Conservation (phyloP, 2,888 invertebrate species). For the Muscina levida region DNA sequence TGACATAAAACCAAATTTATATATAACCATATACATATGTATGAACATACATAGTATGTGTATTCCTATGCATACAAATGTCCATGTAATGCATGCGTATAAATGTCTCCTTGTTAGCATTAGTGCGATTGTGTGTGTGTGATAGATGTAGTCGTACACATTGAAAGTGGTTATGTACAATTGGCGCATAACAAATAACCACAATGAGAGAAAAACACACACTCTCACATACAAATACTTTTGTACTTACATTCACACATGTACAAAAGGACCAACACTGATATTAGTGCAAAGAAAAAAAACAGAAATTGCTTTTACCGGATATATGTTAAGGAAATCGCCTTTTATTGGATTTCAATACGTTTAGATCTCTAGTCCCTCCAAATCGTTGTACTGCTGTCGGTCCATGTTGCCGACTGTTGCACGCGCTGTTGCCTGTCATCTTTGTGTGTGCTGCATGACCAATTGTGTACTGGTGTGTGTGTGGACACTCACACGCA, state of each 20-base stretch:
- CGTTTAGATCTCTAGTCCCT: not conserved
- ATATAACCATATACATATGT: no score
- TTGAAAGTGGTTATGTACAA: slow-evolving; percentile 15
- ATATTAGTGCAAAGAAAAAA: slow-evolving; percentile 21
- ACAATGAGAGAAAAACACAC: no score
- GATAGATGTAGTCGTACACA: no score
- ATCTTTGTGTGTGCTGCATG: slow-evolving; percentile 2
- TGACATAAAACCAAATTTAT: no score
- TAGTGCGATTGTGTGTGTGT: no score
- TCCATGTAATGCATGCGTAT: no score
- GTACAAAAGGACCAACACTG: not conserved
- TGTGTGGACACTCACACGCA: not conserved
- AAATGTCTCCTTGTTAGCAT: no score
- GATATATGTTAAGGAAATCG: slow-evolving; percentile 63
- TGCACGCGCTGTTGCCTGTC: slow-evolving; percentile 41
- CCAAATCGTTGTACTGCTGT: not conserved
- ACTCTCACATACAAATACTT: no score
- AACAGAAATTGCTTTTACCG: slow-evolving; percentile 52
- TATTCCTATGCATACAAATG: no score
- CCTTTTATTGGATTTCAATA: slow-evolving; percentile 64
- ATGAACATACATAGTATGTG: no score
- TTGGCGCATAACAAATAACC: slow-evolving; percentile 30
- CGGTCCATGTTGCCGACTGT: slow-evolving; percentile 14
- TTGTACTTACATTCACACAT: not conserved
- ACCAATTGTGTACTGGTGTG: slow-evolving; percentile 19